Evolutionary conservation across 2,113 vertebrate species (phyloP).

Genomic region (Tragelaphus scriptus): DNA sequence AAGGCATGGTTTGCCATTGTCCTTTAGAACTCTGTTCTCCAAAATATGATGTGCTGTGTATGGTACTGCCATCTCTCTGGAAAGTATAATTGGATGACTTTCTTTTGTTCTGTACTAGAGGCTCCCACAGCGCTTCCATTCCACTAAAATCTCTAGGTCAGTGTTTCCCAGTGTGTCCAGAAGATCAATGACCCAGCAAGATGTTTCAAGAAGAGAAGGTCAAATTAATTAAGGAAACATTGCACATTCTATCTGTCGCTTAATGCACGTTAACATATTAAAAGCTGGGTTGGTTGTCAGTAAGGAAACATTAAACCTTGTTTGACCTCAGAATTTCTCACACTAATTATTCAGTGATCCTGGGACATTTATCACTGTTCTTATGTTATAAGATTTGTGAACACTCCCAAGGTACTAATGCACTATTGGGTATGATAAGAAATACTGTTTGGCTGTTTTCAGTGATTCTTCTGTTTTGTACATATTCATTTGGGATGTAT

Average conservation of each 20-base stretch:
- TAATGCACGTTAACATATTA: slow-evolving; percentile 30
- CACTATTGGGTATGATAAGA: neutral
- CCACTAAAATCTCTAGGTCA: slow-evolving; percentile 16
- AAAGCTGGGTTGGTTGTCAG: neutral
- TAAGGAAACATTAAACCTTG: slow-evolving; percentile 18
- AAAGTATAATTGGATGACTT: neutral
- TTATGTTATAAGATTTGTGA: neutral
- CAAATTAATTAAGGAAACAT: slow-evolving; percentile 36
- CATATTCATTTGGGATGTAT: neutral
- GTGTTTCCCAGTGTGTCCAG: neutral
- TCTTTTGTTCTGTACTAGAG: neutral
- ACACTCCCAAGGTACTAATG: neutral
- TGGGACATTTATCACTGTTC: neutral
- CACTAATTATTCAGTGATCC: neutral
- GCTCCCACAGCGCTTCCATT: neutral
- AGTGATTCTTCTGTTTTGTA: neutral
- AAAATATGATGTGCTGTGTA: neutral
- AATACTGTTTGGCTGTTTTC: neutral
- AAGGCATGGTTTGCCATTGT: neutral
- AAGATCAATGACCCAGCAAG: slow-evolving; percentile 22
- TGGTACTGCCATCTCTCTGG: neutral
- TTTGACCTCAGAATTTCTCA: slow-evolving; percentile 12
- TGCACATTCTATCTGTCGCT: neutral
- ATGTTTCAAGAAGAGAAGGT: slow-evolving; percentile 37
- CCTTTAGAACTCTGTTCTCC: neutral